These are phyloP conservation scores for Apantesis nais DNA, from an alignment of 2,888 invertebrate genomes.

Conservation along the genomic window DNA sequence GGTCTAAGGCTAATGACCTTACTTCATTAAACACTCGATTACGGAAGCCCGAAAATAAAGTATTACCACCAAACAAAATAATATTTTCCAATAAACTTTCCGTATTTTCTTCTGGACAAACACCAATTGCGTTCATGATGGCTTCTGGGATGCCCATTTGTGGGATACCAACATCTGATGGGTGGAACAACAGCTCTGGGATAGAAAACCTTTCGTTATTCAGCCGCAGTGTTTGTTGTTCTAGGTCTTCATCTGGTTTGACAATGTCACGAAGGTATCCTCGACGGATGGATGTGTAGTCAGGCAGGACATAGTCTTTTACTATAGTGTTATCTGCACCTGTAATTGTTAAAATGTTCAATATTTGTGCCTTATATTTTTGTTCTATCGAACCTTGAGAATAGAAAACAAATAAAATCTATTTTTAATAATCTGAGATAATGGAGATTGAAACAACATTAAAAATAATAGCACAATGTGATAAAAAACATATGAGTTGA, in stretches of 20 bases:
- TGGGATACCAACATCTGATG: conserved; percentile 96
- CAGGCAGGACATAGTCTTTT: conserved; percentile 97
- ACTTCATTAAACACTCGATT: conserved; percentile 89
- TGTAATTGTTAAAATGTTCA: conserved; percentile 42
- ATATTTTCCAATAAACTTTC: conserved; percentile 93
- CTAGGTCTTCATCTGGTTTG: conserved; percentile 76
- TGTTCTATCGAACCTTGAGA: neutral
- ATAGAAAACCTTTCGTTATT: conserved; percentile 98
- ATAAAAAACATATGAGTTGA: too few relatives aligned
- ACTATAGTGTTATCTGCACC: conserved; percentile 89
- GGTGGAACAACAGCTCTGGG: conserved; percentile 97
- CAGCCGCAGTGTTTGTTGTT: conserved; percentile 92
- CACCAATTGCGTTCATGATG: conserved; percentile 90
- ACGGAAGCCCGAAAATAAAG: conserved; percentile 93
- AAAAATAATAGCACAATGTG: too few relatives aligned
- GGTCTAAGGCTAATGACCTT: conserved; percentile 90
- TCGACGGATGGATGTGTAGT: conserved; percentile 95
- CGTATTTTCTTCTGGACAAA: conserved; percentile 90
- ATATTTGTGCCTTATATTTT: neutral
- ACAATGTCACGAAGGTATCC: conserved; percentile 87
- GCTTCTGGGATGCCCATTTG: conserved; percentile 97
- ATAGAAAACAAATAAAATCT: neutral
- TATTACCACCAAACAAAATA: conserved; percentile 92
- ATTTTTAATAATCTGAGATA: too few relatives aligned
- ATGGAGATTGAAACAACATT: too few relatives aligned